A percentile compares a stretch with the other conserved stretches of the same genome.
phyloP scores from a whole-genome alignment of 2,888 invertebrate genomes.

The Nasonovia ribisnigri region DNA sequence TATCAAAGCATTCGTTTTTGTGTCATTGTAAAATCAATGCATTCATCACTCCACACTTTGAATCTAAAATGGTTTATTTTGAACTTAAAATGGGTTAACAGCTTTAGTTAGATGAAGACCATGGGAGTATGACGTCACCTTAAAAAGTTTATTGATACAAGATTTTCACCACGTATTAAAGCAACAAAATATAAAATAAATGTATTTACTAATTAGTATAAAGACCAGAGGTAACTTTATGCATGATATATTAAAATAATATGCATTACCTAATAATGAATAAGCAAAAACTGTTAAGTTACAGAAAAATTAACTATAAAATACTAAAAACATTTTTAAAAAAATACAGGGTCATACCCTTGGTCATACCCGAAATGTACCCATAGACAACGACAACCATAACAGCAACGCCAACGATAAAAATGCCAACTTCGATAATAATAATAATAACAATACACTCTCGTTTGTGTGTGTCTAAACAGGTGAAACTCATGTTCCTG shows the following conservation, averaged over 20 bases:
- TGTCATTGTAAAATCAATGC: neutral
- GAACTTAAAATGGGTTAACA: neutral
- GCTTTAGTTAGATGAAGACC: neutral
- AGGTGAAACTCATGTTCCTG: slow-evolving; percentile 93
- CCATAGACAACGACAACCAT: neutral
- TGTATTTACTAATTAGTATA: no score
- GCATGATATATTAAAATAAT: no score
- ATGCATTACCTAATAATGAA: no score
- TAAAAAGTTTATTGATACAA: no score
- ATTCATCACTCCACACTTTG: no score
- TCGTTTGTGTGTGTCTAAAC: slow-evolving; percentile 68
- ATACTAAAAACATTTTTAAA: neutral
- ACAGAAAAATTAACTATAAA: neutral
- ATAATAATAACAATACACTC: neutral
- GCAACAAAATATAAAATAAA: no score
- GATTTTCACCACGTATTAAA: no score
- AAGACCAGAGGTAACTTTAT: no score
- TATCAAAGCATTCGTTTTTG: neutral
- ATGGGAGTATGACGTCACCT: no score
- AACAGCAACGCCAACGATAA: neutral
- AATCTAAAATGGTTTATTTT: neutral
- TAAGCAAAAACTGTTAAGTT: neutral
- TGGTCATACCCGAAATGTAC: neutral
- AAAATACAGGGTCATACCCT: neutral
- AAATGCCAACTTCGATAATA: neutral